Evolutionary conservation across 1,140 invertebrate species (phyloP), one percentile per base, ranked within the genome.

Genomic region (Aphaenogaster ashmeadi): DNA sequence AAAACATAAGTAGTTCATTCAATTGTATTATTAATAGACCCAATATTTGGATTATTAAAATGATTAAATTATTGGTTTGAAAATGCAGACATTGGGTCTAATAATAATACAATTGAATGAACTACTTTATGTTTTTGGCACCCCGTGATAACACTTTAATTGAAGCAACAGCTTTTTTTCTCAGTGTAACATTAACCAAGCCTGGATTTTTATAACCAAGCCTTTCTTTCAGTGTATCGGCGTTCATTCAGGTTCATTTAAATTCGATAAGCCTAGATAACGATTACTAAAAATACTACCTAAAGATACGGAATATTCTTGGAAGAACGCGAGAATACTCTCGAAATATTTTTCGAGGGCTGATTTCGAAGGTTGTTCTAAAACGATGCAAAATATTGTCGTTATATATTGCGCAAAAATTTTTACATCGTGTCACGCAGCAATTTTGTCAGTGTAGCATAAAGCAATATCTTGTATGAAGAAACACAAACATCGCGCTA

Each of bases 361-460:
- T 6, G 15, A 15, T 52, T 18, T 52, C 15, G 1, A 18, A 52
- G 50, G 18, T 18, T 56, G 7, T n/a, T 38, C 33, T 18, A 27
- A 58, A 5, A 41, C 21, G 18, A 5, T 41, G 11, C 2, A 15
- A 60, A 77, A 60, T 44, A 60, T 60, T 60, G 56, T 41, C 5
- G 6, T 27, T 18, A 77, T 60, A 77, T 15, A 41, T 7, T 5
- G 36, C 38, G 5, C 8, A 27, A 27, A 41, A 56, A 41, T 75
- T 21, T 41, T n/a, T 75, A 21, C 13, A 58, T 2, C 50, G 33
- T 38, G 50, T 74, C 36, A 44, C 44, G 3, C 38, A 60, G 18
- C 74, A 77, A 41, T 77, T 60, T 77, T 33, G 21, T 27, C 54
- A 27, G 54, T 27, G 27, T 72, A 72, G 27, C 69, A 27, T 72